These are phyloP conservation scores for Atta colombica DNA, from an alignment of 1,140 invertebrate species.

Conservation along the genomic window DNA sequence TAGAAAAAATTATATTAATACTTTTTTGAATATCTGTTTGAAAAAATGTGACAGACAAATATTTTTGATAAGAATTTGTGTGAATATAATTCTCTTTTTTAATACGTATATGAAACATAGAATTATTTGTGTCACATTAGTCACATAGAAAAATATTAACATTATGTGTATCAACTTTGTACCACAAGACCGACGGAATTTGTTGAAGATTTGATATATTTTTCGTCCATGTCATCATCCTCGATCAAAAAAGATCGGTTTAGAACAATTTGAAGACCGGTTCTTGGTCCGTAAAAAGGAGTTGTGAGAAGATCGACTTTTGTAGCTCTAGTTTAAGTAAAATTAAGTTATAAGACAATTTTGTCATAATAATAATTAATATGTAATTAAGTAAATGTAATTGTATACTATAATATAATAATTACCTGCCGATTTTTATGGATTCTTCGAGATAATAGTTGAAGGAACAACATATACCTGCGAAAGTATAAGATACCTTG, in stretches of 20 bases:
- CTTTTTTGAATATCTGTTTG: background rate
- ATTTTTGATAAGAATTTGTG: background rate
- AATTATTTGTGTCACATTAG: background rate
- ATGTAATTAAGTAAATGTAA: background rate
- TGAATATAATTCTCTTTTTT: background rate
- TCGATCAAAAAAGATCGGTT: background rate
- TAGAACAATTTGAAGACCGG: slow-evolving; percentile 16
- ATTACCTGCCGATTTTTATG: slow-evolving; percentile 51
- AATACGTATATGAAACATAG: background rate
- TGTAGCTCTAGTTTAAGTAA: background rate
- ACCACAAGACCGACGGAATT: slow-evolving; percentile 45
- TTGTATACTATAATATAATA: background rate
- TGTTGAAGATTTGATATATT: slow-evolving; percentile 27
- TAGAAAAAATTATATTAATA: background rate
- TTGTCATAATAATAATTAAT: background rate
- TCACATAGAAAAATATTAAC: background rate
- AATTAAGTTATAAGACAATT: background rate
- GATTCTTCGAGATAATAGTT: slow-evolving; percentile 69
- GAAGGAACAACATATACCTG: slow-evolving; percentile 73
- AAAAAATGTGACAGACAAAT: background rate
- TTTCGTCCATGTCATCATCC: background rate
- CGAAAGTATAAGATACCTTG: slow-evolving; percentile 30
- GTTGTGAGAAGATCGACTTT: background rate
- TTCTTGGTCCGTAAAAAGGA: slow-evolving; percentile 21
- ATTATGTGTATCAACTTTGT: background rate